Percentiles rank a stretch among this genome's conserved stretches.
These are phyloP conservation scores for Mycalesis mineus DNA, from an alignment of 2,888 invertebrate species.

Conservation along the genomic window DNA sequence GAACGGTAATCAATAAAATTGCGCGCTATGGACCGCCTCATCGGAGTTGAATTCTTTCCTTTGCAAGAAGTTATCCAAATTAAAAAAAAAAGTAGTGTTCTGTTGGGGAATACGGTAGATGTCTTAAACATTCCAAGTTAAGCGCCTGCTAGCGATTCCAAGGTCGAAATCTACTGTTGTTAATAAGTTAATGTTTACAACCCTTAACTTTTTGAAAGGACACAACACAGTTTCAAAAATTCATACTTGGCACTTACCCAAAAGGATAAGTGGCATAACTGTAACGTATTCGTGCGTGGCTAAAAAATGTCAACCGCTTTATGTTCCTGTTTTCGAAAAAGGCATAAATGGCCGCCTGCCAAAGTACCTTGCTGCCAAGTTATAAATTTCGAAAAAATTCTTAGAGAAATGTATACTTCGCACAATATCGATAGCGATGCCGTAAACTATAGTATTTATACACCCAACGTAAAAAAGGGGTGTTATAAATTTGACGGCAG, in stretches of 20 bases:
- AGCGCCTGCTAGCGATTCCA: too few species aligned
- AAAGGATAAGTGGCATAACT: constrained; percentile 8
- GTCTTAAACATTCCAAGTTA: too few species aligned
- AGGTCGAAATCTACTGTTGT: too few species aligned
- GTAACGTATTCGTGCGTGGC: constrained; percentile 9
- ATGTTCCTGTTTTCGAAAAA: constrained; percentile 18
- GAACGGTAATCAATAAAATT: too few species aligned
- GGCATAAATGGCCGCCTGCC: constrained; percentile 14
- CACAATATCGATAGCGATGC: not conserved
- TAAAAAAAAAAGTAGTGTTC: too few species aligned
- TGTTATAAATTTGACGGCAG: too few species aligned
- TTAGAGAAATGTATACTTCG: not conserved
- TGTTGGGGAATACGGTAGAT: too few species aligned
- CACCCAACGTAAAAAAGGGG: too few species aligned
- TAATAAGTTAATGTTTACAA: not conserved
- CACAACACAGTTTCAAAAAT: not conserved
- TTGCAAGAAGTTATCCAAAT: too few species aligned
- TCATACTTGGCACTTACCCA: constrained; percentile 10
- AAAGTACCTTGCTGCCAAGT: constrained; percentile 16
- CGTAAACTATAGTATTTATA: not conserved
- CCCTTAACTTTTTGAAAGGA: not conserved
- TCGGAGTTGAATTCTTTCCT: too few species aligned
- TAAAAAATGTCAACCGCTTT: constrained; percentile 17
- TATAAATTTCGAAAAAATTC: constrained; percentile 15
- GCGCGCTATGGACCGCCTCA: too few species aligned